phyloP scores from a whole-genome alignment of 2,797 vertebrate genomes.

The Chloroceryle amazona region DNA sequence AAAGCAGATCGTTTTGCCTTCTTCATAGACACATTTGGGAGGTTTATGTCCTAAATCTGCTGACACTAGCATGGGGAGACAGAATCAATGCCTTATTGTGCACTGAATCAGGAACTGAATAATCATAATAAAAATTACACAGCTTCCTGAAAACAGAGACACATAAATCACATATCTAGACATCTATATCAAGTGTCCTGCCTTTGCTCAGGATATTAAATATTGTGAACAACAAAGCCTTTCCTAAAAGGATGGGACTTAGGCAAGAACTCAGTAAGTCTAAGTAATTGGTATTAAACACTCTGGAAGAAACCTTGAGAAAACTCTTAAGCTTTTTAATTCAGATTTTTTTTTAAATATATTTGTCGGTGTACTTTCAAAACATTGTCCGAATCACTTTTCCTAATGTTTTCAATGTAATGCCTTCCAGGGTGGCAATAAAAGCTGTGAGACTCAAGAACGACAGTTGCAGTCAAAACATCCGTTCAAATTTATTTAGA shows the following conservation, averaged over 20 bases:
- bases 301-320: not conserved
- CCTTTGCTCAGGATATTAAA: not conserved
- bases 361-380: not conserved
- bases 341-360: not conserved
- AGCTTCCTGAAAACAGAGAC: not conserved
- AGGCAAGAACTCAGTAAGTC: not conserved
- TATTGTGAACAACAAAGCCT: not conserved
- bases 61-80: not conserved
- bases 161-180: slow-evolving; percentile 1
- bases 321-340: not conserved
- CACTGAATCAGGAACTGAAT: slow-evolving; percentile 2
- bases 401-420: not conserved
- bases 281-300: not conserved
- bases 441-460: not conserved
- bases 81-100: not conserved
- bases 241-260: not conserved
- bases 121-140: slow-evolving; percentile 1
- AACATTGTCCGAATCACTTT: not conserved
- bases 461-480: not conserved
- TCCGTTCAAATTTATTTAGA: not conserved
- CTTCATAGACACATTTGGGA: not conserved
- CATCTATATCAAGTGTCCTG: not conserved
- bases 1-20: not conserved
- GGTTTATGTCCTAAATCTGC: slow-evolving; percentile 5
- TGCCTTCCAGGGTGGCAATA: not conserved